These are phyloP conservation scores for Drosophila fuyamai DNA, from an alignment of 1,140 invertebrate genomes.

Conservation along the genomic window DNA sequence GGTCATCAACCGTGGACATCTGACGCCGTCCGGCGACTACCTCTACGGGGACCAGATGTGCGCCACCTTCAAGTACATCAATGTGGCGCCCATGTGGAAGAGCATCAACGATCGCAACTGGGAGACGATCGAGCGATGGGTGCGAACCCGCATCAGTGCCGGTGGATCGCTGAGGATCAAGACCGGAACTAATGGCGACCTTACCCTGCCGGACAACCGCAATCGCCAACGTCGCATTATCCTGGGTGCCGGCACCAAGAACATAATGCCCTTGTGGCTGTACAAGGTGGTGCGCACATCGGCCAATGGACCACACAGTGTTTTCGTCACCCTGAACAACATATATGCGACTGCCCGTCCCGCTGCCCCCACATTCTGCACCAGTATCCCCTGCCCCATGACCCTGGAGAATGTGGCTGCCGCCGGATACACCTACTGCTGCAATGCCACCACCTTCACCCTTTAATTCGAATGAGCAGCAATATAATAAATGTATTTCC, in stretches of 20 bases:
- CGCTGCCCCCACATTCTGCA: conserved; percentile 11
- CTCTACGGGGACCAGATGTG: conserved; percentile 45
- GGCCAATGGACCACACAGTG: conserved; percentile 14
- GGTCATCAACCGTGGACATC: conserved; percentile 51
- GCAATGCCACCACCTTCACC: conserved; percentile 32
- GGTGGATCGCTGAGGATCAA: conserved; percentile 22
- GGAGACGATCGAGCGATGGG: conserved; percentile 69
- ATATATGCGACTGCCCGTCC: conserved; percentile 26
- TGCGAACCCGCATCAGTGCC: conserved; percentile 23
- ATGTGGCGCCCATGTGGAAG: conserved; percentile 85
- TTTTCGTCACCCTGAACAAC: conserved; percentile 53
- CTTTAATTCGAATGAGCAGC: background rate
- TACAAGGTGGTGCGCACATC: conserved; percentile 40
- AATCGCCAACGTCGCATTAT: background rate
- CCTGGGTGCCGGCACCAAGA: conserved; percentile 23
- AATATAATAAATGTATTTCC: conserved; percentile 1
- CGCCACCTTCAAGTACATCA: conserved; percentile 84
- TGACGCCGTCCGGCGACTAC: conserved; percentile 49
- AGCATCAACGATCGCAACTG: conserved; percentile 85
- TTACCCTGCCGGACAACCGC: conserved; percentile 5
- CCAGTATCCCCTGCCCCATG: conserved; percentile 25
- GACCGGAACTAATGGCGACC: conserved; percentile 25
- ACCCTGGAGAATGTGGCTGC: conserved; percentile 22
- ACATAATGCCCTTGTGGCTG: conserved; percentile 44
- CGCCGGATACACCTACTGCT: conserved; percentile 46